Percentiles rank a stretch among this genome's conserved stretches.
Evolutionary conservation across 64 coral and sea anemone genomes (phyloP).

Genomic region (Montipora cactus): DNA sequence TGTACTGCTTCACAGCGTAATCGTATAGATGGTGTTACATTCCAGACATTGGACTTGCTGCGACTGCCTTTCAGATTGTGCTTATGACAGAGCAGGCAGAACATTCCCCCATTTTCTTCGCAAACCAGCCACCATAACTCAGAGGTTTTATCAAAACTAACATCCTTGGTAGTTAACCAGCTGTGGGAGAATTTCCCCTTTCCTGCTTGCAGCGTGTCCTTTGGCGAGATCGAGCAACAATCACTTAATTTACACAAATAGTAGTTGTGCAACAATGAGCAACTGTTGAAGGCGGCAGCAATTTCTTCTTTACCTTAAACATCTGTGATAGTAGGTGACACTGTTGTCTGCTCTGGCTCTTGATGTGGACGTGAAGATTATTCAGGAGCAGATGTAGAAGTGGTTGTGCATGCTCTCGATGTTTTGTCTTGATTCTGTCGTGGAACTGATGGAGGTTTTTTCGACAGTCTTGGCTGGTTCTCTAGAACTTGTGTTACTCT

Average conservation of each 20-base stretch:
- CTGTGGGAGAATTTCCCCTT: constrained; percentile 61
- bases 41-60: constrained; percentile 54
- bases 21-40: not conserved
- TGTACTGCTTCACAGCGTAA: too few species aligned
- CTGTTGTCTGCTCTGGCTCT: constrained; percentile 16
- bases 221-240: constrained; percentile 65
- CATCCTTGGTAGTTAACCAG: constrained; percentile 41
- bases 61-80: constrained; percentile 47
- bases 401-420: too few species aligned
- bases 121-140: constrained; percentile 22
- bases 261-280: constrained; percentile 19
- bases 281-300: constrained; percentile 46
- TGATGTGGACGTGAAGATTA: too few species aligned
- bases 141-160: constrained; percentile 57
- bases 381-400: too few species aligned
- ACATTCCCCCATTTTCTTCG: constrained; percentile 3
- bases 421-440: too few species aligned
- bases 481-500: too few species aligned
- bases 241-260: constrained; percentile 71
- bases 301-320: constrained; percentile 70
- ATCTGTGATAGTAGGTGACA: constrained; percentile 69
- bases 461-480: too few species aligned
- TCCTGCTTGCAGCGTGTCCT: constrained; percentile 23
- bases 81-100: constrained; percentile 33
- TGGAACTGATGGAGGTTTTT: too few species aligned